Base-by-base conservation (phyloP, 2,888 invertebrate genomes). In the Ophonus ardosiacus region DNA sequence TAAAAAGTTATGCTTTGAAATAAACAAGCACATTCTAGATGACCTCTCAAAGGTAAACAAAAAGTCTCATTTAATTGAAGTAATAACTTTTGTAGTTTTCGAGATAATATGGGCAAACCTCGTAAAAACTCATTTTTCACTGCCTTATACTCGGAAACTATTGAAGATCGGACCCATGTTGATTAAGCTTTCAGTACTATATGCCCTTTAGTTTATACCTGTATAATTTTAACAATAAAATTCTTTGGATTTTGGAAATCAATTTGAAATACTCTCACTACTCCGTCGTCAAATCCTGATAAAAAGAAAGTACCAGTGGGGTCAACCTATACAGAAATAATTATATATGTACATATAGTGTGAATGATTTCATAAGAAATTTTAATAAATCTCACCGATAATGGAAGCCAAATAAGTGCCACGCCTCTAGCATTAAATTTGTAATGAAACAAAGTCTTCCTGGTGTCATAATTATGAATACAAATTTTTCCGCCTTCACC, bases 401-500 rank as follows among this genome's bases (percentile, higher is more conserved):
- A 13, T 10, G 96, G 95, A 7, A 97, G 92, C 95, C 97, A 98
- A 2, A 96, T 88, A 76, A 95, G 89, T 86, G 94, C 93, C 0
- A 92, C 92, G 0, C 95, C 93, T 24, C 92, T 90, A 0, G 93
- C 92, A 0, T 92, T 92, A 15, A 92, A 96, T 83, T 93, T 92
- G 86, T 94, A 93, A 86, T 93, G 92, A 31, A 94, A 92, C 7
- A 97, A 89, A 13, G 96, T 90, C 24, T 90, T 90, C 87, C 94
- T 94, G 0, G 90, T 90, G 0, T 93, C 88, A 86, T 96, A 96
- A 89, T 96, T 94, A 89, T 96, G 97, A 1, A 97, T 91, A 87
- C 95, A 94, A 1, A 98, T 89, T 80, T 94, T 93, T 4, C 97
- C 96, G 86, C 96, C 96, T 86, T 92, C 91, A 0, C 97, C 97